Evolutionary conservation across 2,888 invertebrate species (phyloP).

Genomic region (Leucozona laternaria): DNA sequence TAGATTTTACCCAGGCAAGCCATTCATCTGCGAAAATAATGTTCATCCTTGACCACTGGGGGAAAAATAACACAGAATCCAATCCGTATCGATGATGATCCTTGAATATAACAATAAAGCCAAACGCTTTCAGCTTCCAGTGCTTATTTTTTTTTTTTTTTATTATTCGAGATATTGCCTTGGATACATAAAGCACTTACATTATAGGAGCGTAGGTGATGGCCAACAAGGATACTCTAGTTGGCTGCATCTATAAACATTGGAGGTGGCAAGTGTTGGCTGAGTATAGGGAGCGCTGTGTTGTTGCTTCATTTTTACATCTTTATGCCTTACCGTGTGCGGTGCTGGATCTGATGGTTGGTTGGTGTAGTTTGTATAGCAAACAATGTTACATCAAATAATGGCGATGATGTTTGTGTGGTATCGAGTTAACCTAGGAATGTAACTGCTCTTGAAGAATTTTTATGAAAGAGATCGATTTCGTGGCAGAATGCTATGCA

Average conservation of each 20-base stretch:
- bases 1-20: conserved; percentile 44
- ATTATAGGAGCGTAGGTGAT: conserved; percentile 44
- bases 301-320: conserved; percentile 32
- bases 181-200: conserved; percentile 46
- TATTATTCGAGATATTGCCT: conserved; percentile 31
- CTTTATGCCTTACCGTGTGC: neutral
- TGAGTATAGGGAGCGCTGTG: neutral
- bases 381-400: conserved; percentile 46
- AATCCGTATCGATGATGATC: conserved; percentile 64
- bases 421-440: neutral
- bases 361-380: conserved; percentile 11
- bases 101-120: conserved; percentile 68
- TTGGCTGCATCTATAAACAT: conserved; percentile 49
- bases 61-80: conserved; percentile 40
- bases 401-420: neutral
- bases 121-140: conserved; percentile 35
- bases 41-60: conserved; percentile 66
- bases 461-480: conserved; percentile 65
- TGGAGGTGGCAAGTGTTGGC: conserved; percentile 21
- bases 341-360: neutral
- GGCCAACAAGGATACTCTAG: conserved; percentile 40
- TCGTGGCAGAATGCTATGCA: conserved; percentile 53
- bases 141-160: conserved; percentile 16
- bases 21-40: conserved; percentile 63
- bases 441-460: conserved; percentile 36